Evolutionary conservation across 64 coral and sea anemone species (phyloP), one percentile per base, ranked within the genome.

Genomic region (Acropora tenuis): DNA sequence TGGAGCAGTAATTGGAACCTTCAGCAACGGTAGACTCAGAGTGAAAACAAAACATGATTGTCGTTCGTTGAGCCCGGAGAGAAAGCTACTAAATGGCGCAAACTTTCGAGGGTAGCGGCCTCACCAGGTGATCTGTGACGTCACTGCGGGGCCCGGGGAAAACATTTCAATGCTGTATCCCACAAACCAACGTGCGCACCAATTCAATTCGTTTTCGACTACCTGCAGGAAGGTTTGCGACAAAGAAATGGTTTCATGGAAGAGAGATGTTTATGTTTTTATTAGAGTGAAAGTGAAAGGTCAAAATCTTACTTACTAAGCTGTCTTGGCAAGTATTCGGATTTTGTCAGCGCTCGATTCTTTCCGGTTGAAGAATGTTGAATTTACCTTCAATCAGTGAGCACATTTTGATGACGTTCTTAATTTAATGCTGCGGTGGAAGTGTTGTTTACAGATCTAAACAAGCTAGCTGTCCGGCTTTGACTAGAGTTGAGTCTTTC

Each of bases 321-420:
- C 41, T 76, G 2, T 76, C 74, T 76, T 76, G 41, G 75, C 48
- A 46, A 47, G 44, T 78, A 1, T 48, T 78, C 43, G 75, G 46
- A 47, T 69, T 69, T 69, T 16, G 11, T 78, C 75, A 78, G 75
- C 43, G 75, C 75, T 78, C 75, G 75, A 78, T 78, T 78, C 75
- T 78, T 78, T 78, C 75, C 75, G 43, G 75, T 12, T 48, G 75
- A 78, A 78, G 75, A 78, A 10, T 78, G 75, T 78, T 78, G 46
- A 78, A 78, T 49, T 78, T 48, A 16, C 46, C 17, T 78, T 78
- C 77, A 78, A 78, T 78, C 77, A 78, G 77, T 50, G 77, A 78
- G 48, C 52, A 78, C 47, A 78, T 78, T 78, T 78, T 78, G 77
- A 78, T 48, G 47, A 52, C 47, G 77, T 78, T 50, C 77, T 78